Evolutionary conservation across 2,113 vertebrate genomes (phyloP).

Genomic region (Leptobrachium ailaonicum): DNA sequence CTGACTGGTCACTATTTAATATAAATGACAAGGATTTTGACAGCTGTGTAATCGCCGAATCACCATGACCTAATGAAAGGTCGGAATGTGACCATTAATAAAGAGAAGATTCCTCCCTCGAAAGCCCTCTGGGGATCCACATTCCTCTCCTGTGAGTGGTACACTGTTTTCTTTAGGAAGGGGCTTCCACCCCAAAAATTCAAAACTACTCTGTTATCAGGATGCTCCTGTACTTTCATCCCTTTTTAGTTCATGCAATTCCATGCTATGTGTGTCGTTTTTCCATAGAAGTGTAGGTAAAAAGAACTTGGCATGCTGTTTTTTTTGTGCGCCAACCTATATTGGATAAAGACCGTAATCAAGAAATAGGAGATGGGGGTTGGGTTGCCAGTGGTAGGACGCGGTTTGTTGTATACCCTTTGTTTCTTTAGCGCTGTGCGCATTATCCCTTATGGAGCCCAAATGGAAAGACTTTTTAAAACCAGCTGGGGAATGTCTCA

Average conservation of each 20-base stretch:
- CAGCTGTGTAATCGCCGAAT: neutral
- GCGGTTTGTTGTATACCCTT: no score
- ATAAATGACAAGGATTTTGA: slow-evolving; percentile 12
- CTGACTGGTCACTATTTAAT: slow-evolving; percentile 26
- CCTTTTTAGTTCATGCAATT: neutral
- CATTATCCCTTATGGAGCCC: no score
- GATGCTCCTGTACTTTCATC: neutral
- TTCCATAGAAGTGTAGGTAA: no score
- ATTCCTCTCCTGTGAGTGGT: slow-evolving; percentile 10
- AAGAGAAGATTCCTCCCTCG: slow-evolving; percentile 21
- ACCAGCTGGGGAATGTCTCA: no score
- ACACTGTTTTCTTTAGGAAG: neutral
- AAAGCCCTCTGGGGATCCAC: slow-evolving; percentile 16
- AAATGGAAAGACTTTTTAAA: no score
- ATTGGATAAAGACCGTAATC: no score
- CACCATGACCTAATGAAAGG: slow-evolving; percentile 3
- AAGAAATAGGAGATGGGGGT: no score
- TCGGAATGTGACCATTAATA: slow-evolving; percentile 36
- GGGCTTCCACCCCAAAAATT: neutral
- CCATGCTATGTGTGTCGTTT: neutral
- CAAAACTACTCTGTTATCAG: neutral
- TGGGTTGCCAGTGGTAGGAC: no score
- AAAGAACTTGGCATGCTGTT: no score
- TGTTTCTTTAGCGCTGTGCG: no score
- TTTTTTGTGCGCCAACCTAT: no score